phyloP scores from a whole-genome alignment of 2,888 invertebrate species.

The Ditylenchus weischeri region DNA sequence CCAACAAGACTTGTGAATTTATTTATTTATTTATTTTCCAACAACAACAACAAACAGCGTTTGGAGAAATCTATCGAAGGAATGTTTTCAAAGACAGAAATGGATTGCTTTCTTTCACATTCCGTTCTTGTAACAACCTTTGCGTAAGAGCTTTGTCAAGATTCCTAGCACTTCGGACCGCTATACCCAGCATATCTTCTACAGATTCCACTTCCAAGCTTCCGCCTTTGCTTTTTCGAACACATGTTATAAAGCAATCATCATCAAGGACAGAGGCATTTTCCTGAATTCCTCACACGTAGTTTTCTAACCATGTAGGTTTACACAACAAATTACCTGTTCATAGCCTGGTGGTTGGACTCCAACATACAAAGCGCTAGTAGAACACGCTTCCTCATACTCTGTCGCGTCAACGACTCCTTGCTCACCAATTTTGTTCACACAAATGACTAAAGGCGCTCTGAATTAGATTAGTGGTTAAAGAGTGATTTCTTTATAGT shows the following conservation, averaged over 20 bases:
- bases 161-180: constrained; percentile 20
- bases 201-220: constrained; percentile 46
- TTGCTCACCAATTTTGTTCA: constrained; percentile 45
- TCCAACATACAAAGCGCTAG: constrained; percentile 45
- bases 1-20: too few relatives aligned
- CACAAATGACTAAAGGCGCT: constrained; percentile 44
- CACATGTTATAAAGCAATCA: constrained; percentile 15
- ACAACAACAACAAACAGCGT: too few relatives aligned
- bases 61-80: background rate
- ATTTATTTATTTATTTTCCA: too few relatives aligned
- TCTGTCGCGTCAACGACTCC: constrained; percentile 48
- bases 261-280: constrained; percentile 9
- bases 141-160: constrained; percentile 27
- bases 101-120: background rate
- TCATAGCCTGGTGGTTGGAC: constrained; percentile 27
- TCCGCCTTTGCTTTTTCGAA: constrained; percentile 38
- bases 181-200: constrained; percentile 40
- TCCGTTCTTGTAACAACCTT: constrained; percentile 20
- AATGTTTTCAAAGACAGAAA: constrained; percentile 4
- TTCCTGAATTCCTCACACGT: background rate
- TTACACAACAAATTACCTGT: background rate
- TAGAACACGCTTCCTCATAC: constrained; percentile 47
- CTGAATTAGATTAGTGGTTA: constrained; percentile 21
- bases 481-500: too few relatives aligned
- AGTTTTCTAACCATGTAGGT: background rate